phyloP scores from a whole-genome alignment of 1,140 invertebrate genomes.

The Tetranychus urticae region DNA sequence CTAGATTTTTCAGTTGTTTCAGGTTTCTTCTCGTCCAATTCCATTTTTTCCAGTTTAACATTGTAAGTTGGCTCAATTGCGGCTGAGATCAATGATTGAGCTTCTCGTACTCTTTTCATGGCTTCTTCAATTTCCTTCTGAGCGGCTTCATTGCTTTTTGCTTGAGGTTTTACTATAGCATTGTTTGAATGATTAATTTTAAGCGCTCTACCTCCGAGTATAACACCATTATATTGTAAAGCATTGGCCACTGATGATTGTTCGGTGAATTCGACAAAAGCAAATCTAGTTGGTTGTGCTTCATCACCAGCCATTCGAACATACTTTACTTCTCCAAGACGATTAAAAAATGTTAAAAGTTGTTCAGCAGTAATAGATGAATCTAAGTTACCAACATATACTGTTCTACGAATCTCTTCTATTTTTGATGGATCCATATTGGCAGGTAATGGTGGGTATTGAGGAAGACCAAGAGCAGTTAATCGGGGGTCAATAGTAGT shows the following conservation, averaged over 20 bases:
- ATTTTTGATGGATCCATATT: conserved; percentile 69
- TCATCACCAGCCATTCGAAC: conserved; percentile 67
- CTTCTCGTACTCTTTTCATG: conserved; percentile 84
- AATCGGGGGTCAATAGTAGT: conserved; percentile 74
- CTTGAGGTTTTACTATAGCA: conserved; percentile 70
- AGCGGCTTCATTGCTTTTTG: conserved; percentile 78
- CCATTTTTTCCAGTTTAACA: background rate
- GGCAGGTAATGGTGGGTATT: conserved; percentile 75
- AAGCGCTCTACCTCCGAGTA: conserved; percentile 34
- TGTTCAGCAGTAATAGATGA: conserved; percentile 38
- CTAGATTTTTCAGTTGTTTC: background rate
- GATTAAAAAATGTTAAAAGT: conserved; percentile 57
- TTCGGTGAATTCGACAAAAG: conserved; percentile 79
- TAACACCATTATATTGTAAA: conserved; percentile 51
- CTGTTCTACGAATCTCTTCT: conserved; percentile 81
- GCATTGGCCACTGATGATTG: conserved; percentile 66
- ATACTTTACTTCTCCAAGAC: conserved; percentile 84
- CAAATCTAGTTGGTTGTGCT: conserved; percentile 42
- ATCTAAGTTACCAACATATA: conserved; percentile 53
- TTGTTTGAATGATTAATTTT: conserved; percentile 64
- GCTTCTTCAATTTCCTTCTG: conserved; percentile 88
- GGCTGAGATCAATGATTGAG: conserved; percentile 71
- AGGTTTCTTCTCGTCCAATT: background rate
- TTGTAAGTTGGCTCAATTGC: conserved; percentile 47
- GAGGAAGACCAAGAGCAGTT: conserved; percentile 50